phyloP scores from a whole-genome alignment of 2,113 vertebrate species.

The Scytalopus superciliaris region DNA sequence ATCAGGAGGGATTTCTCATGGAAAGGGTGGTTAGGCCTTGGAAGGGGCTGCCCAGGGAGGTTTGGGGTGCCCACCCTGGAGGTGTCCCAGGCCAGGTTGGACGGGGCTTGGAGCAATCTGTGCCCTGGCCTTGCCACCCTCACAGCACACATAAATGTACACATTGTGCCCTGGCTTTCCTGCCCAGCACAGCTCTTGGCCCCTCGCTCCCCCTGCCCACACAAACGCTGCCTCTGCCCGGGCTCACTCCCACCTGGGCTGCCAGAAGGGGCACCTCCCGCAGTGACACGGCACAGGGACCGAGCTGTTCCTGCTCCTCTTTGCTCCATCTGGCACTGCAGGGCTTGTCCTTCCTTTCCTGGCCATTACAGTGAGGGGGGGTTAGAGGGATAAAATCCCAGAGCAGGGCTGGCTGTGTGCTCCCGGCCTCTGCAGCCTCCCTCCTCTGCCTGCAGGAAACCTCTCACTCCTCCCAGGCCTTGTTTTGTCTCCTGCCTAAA shows the following conservation, averaged over 20 bases:
- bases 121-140: background rate
- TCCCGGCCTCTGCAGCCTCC: fast-evolving
- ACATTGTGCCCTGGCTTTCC: background rate
- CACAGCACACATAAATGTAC: background rate
- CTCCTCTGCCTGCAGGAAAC: background rate
- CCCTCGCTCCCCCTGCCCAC: background rate
- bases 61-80: background rate
- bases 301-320: background rate
- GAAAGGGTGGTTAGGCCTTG: background rate
- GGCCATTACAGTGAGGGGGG: background rate
- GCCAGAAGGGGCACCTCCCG: background rate
- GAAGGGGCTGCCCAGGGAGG: background rate
- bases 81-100: background rate
- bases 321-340: background rate
- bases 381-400: background rate
- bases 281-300: background rate
- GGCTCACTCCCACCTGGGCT: background rate
- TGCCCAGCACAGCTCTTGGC: background rate
- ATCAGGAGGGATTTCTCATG: background rate
- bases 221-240: background rate
- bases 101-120: background rate
- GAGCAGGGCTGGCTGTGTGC: fast-evolving
- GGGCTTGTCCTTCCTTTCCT: background rate
- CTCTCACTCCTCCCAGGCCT: background rate
- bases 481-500: background rate